Evolutionary conservation across 2,113 vertebrate species (phyloP).

Genomic region (Empidonax alnorum): DNA sequence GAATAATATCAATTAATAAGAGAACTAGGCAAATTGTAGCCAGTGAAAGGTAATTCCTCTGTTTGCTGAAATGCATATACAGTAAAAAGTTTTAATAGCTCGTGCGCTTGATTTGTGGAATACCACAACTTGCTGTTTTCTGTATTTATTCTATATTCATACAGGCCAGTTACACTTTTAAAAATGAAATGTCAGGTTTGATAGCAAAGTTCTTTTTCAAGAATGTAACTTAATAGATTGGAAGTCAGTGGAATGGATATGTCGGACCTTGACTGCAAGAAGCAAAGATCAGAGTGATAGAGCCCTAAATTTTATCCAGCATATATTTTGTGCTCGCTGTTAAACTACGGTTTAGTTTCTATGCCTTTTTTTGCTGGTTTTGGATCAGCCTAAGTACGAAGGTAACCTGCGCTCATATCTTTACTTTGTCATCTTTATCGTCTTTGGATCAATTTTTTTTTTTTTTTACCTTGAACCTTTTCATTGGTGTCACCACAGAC

Average conservation of each 20-base stretch:
- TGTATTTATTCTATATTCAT: background rate
- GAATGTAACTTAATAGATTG: background rate
- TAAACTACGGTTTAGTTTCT: background rate
- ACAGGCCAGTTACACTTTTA: background rate
- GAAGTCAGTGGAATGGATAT: background rate
- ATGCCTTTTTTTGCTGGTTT: constrained; percentile 72
- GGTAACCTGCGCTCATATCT: constrained; percentile 82
- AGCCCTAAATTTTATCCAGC: background rate
- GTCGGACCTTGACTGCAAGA: background rate
- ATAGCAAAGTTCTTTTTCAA: background rate
- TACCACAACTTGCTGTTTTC: background rate
- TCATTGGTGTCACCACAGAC: constrained; percentile 85
- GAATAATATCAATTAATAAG: background rate
- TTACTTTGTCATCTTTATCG: constrained; percentile 85
- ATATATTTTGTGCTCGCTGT: background rate
- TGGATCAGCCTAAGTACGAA: constrained; percentile 81
- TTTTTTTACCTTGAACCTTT: constrained; percentile 83
- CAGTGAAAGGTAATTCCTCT: background rate
- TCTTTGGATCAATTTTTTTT: constrained; percentile 81
- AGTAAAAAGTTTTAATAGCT: background rate
- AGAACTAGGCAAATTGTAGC: background rate
- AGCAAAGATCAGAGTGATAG: background rate
- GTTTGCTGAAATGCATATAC: background rate
- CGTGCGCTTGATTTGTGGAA: background rate
- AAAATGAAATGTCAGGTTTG: background rate